Evolutionary conservation across 2,797 vertebrate genomes (phyloP).

Genomic region (Rhodeus uyekii): DNA sequence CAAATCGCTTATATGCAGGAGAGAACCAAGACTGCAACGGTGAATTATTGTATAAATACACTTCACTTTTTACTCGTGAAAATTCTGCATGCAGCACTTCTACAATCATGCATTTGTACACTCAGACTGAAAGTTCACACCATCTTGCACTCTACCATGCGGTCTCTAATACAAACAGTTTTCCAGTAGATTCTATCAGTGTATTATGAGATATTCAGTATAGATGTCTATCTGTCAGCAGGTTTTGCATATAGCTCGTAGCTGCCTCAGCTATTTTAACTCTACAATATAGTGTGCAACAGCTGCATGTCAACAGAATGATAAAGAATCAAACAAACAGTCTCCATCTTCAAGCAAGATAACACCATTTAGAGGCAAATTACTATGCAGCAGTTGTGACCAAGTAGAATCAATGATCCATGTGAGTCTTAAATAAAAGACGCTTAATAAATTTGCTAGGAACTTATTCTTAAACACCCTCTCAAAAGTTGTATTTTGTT

Average conservation of each 20-base stretch:
- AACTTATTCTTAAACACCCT: neutral
- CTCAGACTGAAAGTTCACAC: neutral
- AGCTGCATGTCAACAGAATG: slow-evolving; percentile 31
- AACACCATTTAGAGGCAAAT: slow-evolving; percentile 40
- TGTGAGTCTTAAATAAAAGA: neutral
- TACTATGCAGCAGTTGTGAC: slow-evolving; percentile 13
- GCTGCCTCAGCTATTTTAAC: neutral
- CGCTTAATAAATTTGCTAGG: neutral
- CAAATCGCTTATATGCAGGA: neutral
- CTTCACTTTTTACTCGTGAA: neutral
- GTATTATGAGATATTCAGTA: neutral
- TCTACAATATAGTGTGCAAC: neutral
- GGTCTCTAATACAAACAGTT: neutral
- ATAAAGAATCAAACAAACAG: slow-evolving; percentile 20
- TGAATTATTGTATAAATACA: neutral
- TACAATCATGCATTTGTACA: neutral
- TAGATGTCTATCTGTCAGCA: neutral
- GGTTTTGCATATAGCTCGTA: neutral
- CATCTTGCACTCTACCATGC: neutral
- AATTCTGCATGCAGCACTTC: neutral
- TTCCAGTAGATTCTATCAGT: neutral
- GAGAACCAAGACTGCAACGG: neutral
- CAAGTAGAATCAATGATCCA: neutral
- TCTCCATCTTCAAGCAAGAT: slow-evolving; percentile 31
- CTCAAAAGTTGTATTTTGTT: neutral